These are phyloP conservation scores for Xylocopa sonorina DNA, from an alignment of 1,140 invertebrate species.

Conservation along the genomic window DNA sequence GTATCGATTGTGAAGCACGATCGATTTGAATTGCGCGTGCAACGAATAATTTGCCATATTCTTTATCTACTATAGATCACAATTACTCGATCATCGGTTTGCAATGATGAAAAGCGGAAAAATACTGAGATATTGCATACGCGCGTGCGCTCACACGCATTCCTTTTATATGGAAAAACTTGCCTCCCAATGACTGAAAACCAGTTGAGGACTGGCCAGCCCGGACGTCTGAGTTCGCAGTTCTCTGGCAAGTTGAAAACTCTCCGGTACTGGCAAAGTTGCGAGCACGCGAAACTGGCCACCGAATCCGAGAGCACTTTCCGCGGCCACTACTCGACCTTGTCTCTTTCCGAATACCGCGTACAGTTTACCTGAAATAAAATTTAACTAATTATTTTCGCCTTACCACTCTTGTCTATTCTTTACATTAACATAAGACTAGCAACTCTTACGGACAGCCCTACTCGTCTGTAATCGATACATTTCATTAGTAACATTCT, in stretches of 20 bases:
- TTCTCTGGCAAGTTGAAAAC: conserved; percentile 96
- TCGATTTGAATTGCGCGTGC: neutral
- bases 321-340: conserved; percentile 94
- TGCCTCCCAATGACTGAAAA: conserved; percentile 99
- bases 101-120: conserved; percentile 17
- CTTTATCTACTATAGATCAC: neutral
- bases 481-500: no score
- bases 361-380: conserved; percentile 92
- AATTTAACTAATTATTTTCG: neutral
- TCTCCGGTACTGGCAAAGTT: conserved; percentile 96
- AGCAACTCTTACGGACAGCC: no score
- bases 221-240: conserved; percentile 97
- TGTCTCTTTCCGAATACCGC: conserved; percentile 93
- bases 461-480: no score
- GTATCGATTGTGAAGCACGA: neutral
- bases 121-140: conserved; percentile 23
- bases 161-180: conserved; percentile 66
- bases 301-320: conserved; percentile 92
- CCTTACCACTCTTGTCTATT: neutral
- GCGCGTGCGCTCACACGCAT: neutral
- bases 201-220: conserved; percentile 95
- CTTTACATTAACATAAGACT: no score
- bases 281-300: conserved; percentile 95
- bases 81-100: neutral
- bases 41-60: neutral